Conservation (phyloP, 2,797 vertebrate genomes). For the Allobates femoralis region DNA sequence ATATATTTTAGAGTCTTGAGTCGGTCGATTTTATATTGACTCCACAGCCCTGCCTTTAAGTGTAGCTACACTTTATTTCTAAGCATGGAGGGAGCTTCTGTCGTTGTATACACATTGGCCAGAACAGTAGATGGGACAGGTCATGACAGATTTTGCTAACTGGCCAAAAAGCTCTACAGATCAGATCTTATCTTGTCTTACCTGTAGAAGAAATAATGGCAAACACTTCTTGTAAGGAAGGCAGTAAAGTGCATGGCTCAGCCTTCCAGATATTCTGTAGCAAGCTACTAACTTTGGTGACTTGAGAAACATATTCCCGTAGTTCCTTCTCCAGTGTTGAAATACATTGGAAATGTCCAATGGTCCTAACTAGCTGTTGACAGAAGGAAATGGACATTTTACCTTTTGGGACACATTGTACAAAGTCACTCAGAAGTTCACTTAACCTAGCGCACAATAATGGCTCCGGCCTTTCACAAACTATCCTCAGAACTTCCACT, state of each 20-base stretch:
- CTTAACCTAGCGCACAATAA: constrained; percentile 88
- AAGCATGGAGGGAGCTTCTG: too few relatives aligned
- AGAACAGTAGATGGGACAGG: too few relatives aligned
- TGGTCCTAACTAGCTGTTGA: constrained; percentile 95
- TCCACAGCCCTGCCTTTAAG: too few relatives aligned
- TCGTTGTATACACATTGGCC: too few relatives aligned
- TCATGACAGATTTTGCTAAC: too few relatives aligned
- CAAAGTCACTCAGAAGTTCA: constrained; percentile 90
- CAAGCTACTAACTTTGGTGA: constrained; percentile 90
- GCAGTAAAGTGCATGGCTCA: constrained; percentile 89
- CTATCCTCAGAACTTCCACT: constrained; percentile 89
- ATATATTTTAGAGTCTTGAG: too few relatives aligned
- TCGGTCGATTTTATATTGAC: too few relatives aligned
- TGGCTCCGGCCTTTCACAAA: constrained; percentile 90
- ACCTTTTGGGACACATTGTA: constrained; percentile 92
- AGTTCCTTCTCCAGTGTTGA: constrained; percentile 87
- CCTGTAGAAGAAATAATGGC: constrained; percentile 94
- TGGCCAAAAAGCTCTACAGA: too few relatives aligned
- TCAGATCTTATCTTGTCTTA: constrained; percentile 68
- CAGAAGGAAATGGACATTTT: constrained; percentile 89
- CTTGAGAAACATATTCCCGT: constrained; percentile 91
- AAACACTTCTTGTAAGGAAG: constrained; percentile 95
- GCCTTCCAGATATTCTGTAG: constrained; percentile 95
- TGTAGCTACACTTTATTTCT: too few relatives aligned
- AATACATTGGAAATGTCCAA: constrained; percentile 91